Base-by-base conservation (phyloP, 2,888 invertebrate genomes). In the Ditylenchus weischeri region DNA sequence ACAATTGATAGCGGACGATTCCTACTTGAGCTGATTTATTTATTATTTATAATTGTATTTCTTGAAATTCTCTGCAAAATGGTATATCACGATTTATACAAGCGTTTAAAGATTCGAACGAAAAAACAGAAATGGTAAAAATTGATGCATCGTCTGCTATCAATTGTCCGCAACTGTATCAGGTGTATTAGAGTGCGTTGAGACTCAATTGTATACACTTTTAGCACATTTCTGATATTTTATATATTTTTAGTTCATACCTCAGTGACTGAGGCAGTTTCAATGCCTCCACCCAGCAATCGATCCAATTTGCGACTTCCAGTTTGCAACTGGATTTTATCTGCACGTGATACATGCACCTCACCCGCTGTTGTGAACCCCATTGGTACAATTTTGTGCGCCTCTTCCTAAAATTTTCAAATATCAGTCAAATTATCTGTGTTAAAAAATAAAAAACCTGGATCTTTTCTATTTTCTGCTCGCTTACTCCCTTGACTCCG, bases 361-460 rank as follows among this genome's bases (percentile, higher is more conserved):
- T 93, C 93, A 5, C 94, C 91, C 0, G 98, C 98, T 36, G 95
- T 94, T 7, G 93, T 94, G 82, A 99, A 99, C 0, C 96, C 96
- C 91, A 98, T 92, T 0, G 93, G 92, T 0, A 96, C 92, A 51
- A 93, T 84, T 84, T 96, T 98, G 0, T 89, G 88, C 3, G 95
- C 93, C 85, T 94, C 95, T 4, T 88, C 81, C 88, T 87, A 73
- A 4, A 75, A 54, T 43, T 10, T 13, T 23, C 11, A 54, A 18
- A 54, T 54, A 18, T 7, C 21, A 29, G 29, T 18, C 35, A 21
- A 36, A 38, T 13, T 36, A 2, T 54, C 10, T 15, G 54, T 54
- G 11, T 50, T 19, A 6, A 50, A 18, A 21, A 10, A 43, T 43
- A 1, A 15, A 43, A 43, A 43, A 54, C 54, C 54, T 21, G 29